Conservation (phyloP, 2,888 invertebrate species). For the Drosophila meridionalis region DNA sequence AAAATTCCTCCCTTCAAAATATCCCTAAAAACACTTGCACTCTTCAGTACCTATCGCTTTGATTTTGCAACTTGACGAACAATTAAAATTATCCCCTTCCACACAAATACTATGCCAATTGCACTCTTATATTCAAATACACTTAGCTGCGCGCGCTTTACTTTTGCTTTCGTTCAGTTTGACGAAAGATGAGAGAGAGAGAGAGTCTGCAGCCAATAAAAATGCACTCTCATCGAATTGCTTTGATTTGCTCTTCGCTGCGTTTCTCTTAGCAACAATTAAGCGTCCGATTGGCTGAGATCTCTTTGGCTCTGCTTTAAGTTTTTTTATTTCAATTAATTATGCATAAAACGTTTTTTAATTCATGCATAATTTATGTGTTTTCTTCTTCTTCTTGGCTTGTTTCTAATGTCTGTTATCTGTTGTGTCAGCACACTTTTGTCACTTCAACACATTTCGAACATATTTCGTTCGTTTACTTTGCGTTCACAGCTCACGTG, state of each 20-base stretch:
- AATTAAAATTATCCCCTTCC: neutral
- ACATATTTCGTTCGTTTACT: conserved; percentile 12
- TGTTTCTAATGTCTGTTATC: conserved; percentile 12
- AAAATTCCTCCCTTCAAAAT: no score
- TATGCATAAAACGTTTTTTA: conserved; percentile 30
- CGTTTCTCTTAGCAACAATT: conserved; percentile 13
- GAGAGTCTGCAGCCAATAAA: conserved; percentile 9
- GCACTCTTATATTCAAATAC: conserved; percentile 2
- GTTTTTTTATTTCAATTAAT: conserved; percentile 21
- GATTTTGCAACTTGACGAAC: neutral
- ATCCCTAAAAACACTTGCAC: no score
- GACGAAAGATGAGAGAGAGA: conserved; percentile 8
- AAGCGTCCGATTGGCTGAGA: neutral
- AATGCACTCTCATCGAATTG: conserved; percentile 18
- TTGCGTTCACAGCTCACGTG: conserved; percentile 37
- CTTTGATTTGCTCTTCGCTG: conserved; percentile 19
- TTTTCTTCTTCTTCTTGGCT: neutral
- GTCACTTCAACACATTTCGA: conserved; percentile 20
- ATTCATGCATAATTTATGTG: conserved; percentile 7
- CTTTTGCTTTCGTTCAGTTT: conserved; percentile 26
- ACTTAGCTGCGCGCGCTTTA: conserved; percentile 18
- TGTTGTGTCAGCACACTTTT: conserved; percentile 25
- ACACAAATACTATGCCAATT: neutral
- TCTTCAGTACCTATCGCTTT: conserved; percentile 1
- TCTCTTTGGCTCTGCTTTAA: conserved; percentile 3